Evolutionary conservation across 2,113 vertebrate genomes (phyloP).

Genomic region (Caranx melampygus): DNA sequence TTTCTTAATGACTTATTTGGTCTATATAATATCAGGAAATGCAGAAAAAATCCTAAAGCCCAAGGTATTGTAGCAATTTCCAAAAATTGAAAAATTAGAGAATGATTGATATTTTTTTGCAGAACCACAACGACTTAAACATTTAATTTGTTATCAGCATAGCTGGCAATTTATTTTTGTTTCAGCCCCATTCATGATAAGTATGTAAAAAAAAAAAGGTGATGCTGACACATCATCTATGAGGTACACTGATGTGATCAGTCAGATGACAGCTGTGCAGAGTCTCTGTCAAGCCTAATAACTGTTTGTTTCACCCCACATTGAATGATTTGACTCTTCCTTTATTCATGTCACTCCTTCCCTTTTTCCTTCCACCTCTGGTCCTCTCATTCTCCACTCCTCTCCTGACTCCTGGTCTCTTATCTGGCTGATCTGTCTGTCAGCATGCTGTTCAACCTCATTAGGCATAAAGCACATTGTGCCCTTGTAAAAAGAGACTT

Average conservation of each 20-base stretch:
- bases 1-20: too few species aligned
- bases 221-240: neutral
- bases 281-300: neutral
- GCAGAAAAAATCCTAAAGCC: neutral
- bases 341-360: neutral
- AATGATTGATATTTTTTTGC: neutral
- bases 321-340: neutral
- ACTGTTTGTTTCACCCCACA: neutral
- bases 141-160: neutral
- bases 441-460: conserved; percentile 13
- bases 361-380: neutral
- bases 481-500: conserved; percentile 8
- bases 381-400: neutral
- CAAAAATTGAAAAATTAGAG: neutral
- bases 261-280: neutral
- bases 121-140: neutral
- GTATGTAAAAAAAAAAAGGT: neutral
- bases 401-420: neutral
- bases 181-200: neutral
- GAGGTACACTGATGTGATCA: neutral
- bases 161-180: neutral
- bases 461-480: conserved; percentile 16
- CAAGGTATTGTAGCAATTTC: neutral
- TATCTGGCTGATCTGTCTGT: conserved; percentile 11
- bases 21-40: neutral